These are phyloP conservation scores for Lysiphlebus fabarum DNA, from an alignment of 1,140 invertebrate genomes.

Conservation along the genomic window DNA sequence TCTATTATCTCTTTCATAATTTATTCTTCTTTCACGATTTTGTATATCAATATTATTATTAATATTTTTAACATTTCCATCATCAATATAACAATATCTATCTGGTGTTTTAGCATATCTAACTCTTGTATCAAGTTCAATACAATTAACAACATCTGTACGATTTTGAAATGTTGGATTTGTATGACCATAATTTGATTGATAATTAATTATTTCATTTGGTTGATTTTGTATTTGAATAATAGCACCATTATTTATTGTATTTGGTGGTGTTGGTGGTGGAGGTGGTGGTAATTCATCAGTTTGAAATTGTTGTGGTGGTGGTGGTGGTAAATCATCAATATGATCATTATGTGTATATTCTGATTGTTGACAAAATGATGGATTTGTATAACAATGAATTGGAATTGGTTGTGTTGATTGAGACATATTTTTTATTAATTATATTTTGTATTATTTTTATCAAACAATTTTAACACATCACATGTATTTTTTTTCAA, in stretches of 20 bases:
- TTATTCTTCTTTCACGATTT: too few relatives aligned
- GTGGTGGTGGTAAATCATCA: constrained; percentile 38
- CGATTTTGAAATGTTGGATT: constrained; percentile 43
- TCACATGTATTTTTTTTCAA: not conserved
- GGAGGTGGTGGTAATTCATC: constrained; percentile 47
- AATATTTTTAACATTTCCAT: constrained; percentile 11
- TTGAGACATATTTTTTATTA: constrained; percentile 34
- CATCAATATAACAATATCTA: constrained; percentile 46
- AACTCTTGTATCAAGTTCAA: not conserved
- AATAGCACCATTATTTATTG: not conserved
- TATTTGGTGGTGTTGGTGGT: constrained; percentile 14
- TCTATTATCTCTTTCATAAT: too few relatives aligned
- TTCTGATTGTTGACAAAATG: constrained; percentile 74
- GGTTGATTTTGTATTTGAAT: constrained; percentile 9
- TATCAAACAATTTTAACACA: too few relatives aligned
- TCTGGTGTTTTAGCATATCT: constrained; percentile 20
- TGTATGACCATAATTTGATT: constrained; percentile 34
- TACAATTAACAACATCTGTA: constrained; percentile 22
- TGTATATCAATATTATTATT: not conserved
- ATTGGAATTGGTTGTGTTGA: constrained; percentile 31
- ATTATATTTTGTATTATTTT: too few relatives aligned
- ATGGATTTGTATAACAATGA: constrained; percentile 70
- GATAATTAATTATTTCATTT: constrained; percentile 2
- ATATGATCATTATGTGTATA: constrained; percentile 41
- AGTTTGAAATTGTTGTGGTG: constrained; percentile 42